These are phyloP conservation scores for Caenorhabditis panamensis DNA, from an alignment of 2,888 invertebrate genomes.

Conservation along the genomic window DNA sequence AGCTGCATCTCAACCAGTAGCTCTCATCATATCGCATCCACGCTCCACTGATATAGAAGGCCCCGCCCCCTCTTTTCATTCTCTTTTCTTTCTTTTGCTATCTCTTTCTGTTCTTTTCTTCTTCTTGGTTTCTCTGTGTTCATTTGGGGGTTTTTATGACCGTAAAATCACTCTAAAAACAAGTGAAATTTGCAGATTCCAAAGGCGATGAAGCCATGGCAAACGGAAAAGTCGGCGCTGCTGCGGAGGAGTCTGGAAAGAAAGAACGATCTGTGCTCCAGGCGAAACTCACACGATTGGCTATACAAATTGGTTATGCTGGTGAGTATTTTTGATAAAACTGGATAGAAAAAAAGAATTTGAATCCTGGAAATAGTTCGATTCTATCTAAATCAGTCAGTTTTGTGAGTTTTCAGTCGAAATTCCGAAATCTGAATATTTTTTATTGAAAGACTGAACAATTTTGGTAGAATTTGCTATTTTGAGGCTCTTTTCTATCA, in stretches of 20 bases:
- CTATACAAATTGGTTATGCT: conserved; percentile 81
- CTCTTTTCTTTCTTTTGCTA: conserved; percentile 5
- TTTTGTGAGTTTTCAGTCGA: too few relatives aligned
- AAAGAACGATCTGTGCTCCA: conserved; percentile 77
- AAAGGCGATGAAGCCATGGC: conserved; percentile 70
- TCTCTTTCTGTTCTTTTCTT: conserved; percentile 8
- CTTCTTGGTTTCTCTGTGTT: conserved; percentile 15
- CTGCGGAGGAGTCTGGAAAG: conserved; percentile 66
- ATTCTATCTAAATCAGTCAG: too few relatives aligned
- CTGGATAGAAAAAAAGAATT: too few relatives aligned
- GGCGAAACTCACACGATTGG: conserved; percentile 79
- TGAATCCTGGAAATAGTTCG: too few relatives aligned
- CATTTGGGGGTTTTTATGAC: neutral
- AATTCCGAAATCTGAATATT: too few relatives aligned
- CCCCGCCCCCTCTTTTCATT: conserved; percentile 20
- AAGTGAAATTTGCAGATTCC: conserved; percentile 40
- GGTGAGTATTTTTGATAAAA: too few relatives aligned
- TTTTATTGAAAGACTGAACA: too few relatives aligned
- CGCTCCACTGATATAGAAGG: conserved; percentile 20
- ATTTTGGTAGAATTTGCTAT: too few relatives aligned
- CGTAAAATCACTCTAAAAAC: neutral
- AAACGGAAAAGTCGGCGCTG: conserved; percentile 61
- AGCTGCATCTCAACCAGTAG: conserved; percentile 20
- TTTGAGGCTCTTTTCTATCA: too few relatives aligned
- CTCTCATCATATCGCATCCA: conserved; percentile 25